phyloP scores from a whole-genome alignment of 1,140 invertebrate genomes.

The Drosophila teissieri region DNA sequence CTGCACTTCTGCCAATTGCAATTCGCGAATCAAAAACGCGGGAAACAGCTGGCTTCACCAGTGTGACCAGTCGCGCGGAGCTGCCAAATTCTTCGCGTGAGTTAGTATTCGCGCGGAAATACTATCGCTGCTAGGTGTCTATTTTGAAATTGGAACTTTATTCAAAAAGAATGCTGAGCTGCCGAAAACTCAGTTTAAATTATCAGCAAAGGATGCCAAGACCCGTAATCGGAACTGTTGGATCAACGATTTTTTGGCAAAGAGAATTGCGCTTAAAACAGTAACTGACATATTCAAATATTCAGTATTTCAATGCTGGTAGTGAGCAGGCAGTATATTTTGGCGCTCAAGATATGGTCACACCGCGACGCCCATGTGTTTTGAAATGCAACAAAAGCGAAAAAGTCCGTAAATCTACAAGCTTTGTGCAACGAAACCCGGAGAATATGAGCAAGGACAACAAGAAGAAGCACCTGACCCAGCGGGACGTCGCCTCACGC shows the following conservation, averaged over 20 bases:
- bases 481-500: constrained; percentile 46
- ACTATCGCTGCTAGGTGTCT: not conserved
- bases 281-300: too few species aligned
- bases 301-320: too few species aligned
- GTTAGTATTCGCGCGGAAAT: not conserved
- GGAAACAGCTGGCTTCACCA: constrained; percentile 48
- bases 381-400: not conserved
- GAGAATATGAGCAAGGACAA: constrained; percentile 53
- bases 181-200: too few species aligned
- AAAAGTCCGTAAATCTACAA: not conserved
- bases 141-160: too few species aligned
- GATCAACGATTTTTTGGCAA: too few species aligned
- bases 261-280: too few species aligned
- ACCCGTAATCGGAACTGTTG: too few species aligned
- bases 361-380: constrained; percentile 7
- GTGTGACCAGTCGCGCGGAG: constrained; percentile 2
- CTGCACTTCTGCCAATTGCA: constrained; percentile 29
- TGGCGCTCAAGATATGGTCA: not conserved
- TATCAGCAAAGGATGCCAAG: too few species aligned
- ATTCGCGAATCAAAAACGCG: constrained; percentile 58
- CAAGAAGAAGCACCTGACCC: constrained; percentile 52
- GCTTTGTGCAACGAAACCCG: not conserved
- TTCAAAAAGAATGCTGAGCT: too few species aligned
- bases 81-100: not conserved
- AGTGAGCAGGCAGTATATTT: not conserved